These are phyloP conservation scores for Parnassius glacialis DNA, from an alignment of 2,888 invertebrate genomes.

Conservation along the genomic window DNA sequence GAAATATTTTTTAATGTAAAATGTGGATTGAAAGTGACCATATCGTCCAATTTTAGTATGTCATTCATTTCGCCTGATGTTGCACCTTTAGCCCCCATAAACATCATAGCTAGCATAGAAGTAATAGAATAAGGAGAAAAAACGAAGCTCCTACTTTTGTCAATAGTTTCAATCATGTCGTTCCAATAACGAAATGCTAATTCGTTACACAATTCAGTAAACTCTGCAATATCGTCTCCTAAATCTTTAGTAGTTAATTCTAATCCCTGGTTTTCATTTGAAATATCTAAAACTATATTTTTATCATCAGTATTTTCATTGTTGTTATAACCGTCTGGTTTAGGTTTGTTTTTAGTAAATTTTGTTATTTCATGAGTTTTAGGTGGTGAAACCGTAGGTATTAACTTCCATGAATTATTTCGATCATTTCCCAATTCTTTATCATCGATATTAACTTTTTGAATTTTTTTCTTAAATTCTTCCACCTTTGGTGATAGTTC, in stretches of 20 bases:
- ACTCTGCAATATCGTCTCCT: constrained; percentile 88
- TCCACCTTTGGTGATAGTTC: constrained; percentile 62
- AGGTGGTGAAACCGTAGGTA: constrained; percentile 79
- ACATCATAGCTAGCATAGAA: constrained; percentile 94
- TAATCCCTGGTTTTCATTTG: constrained; percentile 83
- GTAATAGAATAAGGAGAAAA: constrained; percentile 92
- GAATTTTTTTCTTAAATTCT: constrained; percentile 73
- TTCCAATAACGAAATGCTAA: constrained; percentile 92
- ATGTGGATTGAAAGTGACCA: constrained; percentile 95
- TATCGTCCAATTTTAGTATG: constrained; percentile 90
- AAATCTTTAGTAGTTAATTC: constrained; percentile 88
- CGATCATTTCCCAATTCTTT: constrained; percentile 63
- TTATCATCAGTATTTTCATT: constrained; percentile 53
- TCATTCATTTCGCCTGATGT: constrained; percentile 96
- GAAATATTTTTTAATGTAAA: constrained; percentile 92
- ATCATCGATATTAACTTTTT: constrained; percentile 71
- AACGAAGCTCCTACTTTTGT: constrained; percentile 87
- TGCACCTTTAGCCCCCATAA: constrained; percentile 91
- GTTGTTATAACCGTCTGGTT: constrained; percentile 48
- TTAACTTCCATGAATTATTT: constrained; percentile 80
- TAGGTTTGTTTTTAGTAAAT: constrained; percentile 61
- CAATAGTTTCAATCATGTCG: constrained; percentile 85
- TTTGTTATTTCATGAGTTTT: constrained; percentile 60
- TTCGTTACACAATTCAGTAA: constrained; percentile 90
- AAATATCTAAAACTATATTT: constrained; percentile 64